Conservation (phyloP, 2,888 invertebrate genomes). For the Geotrupes spiniger region DNA sequence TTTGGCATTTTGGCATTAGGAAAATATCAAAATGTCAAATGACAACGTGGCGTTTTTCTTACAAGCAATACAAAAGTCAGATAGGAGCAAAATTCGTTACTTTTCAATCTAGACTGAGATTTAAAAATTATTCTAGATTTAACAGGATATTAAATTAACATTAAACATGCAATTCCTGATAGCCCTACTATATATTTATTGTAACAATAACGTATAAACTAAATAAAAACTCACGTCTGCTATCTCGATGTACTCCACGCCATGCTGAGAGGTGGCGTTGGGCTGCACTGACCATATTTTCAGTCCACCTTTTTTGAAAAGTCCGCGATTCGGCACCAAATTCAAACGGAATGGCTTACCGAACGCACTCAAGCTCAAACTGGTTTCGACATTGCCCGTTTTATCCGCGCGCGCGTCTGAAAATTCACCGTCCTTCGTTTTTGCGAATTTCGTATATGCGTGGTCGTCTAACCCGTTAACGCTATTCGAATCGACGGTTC, state of each 20-base stretch:
- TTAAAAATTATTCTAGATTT: too few species aligned
- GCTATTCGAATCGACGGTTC: slow-evolving; percentile 32
- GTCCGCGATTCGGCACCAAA: slow-evolving; percentile 72
- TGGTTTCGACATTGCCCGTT: slow-evolving; percentile 5
- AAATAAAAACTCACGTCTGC: slow-evolving; percentile 60
- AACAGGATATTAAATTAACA: too few species aligned
- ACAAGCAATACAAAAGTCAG: too few species aligned
- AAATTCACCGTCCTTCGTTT: slow-evolving; percentile 1
- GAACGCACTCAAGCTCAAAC: slow-evolving; percentile 65
- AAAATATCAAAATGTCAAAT: too few species aligned
- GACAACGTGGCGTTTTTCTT: too few species aligned
- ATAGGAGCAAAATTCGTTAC: too few species aligned
- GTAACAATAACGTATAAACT: neutral
- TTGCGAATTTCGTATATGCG: slow-evolving; percentile 33
- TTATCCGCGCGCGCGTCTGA: slow-evolving; percentile 1
- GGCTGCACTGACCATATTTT: slow-evolving; percentile 80
- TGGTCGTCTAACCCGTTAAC: slow-evolving; percentile 41
- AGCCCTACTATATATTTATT: too few species aligned
- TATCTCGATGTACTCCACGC: slow-evolving; percentile 75
- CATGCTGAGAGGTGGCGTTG: slow-evolving; percentile 74
- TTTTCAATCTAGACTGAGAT: too few species aligned
- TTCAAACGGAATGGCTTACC: slow-evolving; percentile 73
- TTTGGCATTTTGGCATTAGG: too few species aligned
- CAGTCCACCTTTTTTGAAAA: slow-evolving; percentile 72
- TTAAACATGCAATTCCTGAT: too few species aligned